Base-by-base conservation (phyloP, 2,113 vertebrate species). In the Myiopsitta monachus region DNA sequence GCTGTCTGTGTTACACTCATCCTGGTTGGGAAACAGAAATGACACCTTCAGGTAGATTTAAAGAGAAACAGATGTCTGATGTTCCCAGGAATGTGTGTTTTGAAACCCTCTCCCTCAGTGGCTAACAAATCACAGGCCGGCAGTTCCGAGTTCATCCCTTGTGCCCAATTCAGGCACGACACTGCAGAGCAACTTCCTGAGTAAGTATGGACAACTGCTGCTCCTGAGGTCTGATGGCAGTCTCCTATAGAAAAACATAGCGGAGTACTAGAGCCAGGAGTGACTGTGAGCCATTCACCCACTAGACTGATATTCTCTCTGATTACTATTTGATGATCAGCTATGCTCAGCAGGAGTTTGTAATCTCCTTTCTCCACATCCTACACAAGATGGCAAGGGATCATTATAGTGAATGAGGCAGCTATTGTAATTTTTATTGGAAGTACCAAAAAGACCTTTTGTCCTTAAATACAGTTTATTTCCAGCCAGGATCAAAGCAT, bases 1-100 rank as follows among this genome's bases (percentile, higher is more conserved):
- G 23, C 11, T 70, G 18, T 78, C 78, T 46, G 51, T 33, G 52
- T 57, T 69, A 69, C 78, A 89, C n/a, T 79, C 49, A 51, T 67
- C 83, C 83, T 82, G 72, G 10, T 55, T 0, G 0, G 64, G 88
- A 73, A 93, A 87, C 44, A 88, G 61, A 88, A 94, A 47, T 49
- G 22, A 78, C 87, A 87, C 77, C 80, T 92, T 78, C 74, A 79
- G 77, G 44, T 84, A 79, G 22, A 47, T 69, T 82, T 91, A 57
- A 93, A 81, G 69, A 84, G 69, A 84, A 92, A 66, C 83, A 94
- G 52, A 91, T 92, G 88, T 49, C 61, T 83, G 68, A 78, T 12
- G 21, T 78, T 91, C 39, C 52, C 44, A 68, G 66, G 30, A 83
- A 87, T 64, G 41, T 81, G 30, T 78, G 55, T 83, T 93, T 90